These are phyloP conservation scores for Parazoanthus swiftii DNA, from an alignment of 92 coral and sea anemone species.

Conservation along the genomic window DNA sequence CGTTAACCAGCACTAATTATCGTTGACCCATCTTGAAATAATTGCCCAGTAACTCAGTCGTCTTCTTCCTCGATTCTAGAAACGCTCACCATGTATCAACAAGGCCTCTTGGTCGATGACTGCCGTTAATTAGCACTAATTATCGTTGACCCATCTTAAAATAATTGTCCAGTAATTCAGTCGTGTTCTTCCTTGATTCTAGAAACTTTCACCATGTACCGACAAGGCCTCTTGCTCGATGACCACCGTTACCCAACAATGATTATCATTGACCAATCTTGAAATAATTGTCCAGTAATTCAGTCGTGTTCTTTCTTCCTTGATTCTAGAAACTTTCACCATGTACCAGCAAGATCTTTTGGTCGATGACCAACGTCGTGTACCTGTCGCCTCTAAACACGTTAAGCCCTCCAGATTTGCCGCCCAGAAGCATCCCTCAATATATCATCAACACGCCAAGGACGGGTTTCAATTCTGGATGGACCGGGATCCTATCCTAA, in stretches of 20 bases:
- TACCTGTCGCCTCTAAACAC: slow-evolving; percentile 1
- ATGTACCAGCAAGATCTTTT: slow-evolving; percentile 66
- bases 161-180: neutral
- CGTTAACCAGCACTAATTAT: neutral
- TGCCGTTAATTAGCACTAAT: neutral
- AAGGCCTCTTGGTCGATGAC: slow-evolving; percentile 41
- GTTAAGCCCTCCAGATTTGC: slow-evolving; percentile 10
- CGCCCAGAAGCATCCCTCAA: slow-evolving; percentile 52
- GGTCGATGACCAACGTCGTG: slow-evolving; percentile 3
- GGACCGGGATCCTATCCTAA: slow-evolving; percentile 69
- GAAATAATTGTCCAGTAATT: neutral
- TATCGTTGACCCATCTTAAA: neutral
- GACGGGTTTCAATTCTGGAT: slow-evolving; percentile 88
- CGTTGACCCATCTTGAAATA: neutral
- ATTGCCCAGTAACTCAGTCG: neutral
- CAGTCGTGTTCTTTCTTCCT: neutral
- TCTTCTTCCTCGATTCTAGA: slow-evolving; percentile 30
- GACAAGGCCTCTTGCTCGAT: slow-evolving; percentile 44
- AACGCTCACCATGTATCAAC: slow-evolving; percentile 65
- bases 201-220: slow-evolving; percentile 72
- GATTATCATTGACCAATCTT: too few species aligned
- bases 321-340: slow-evolving; percentile 56
- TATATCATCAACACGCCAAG: slow-evolving; percentile 81
- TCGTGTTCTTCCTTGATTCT: neutral
- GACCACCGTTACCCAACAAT: neutral